Base-by-base conservation (phyloP, 2,113 vertebrate genomes). In the Dicerorhinus sumatrensis region DNA sequence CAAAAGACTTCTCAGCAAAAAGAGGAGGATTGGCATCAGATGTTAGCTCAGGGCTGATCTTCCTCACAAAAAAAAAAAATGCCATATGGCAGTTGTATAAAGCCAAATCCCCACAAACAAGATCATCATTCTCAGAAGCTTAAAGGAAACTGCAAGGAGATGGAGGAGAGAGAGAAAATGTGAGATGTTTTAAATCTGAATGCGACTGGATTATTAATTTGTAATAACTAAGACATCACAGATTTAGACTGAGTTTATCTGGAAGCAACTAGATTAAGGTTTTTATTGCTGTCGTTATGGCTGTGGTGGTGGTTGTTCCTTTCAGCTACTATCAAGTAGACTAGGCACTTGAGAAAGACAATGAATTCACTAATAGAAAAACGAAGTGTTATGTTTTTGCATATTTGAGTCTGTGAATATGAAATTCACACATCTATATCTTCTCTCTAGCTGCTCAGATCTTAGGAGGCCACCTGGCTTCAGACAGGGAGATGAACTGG, bases 91-190 rank as follows among this genome's bases (percentile, higher is more conserved):
- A 87, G n/a, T 17, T 81, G 33, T 72, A 39, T n/a, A 70, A 58
- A 77, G 7, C 39, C 14, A 77, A 72, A 58, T 56, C 29, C 73
- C n/a, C 51, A 76, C 16, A 18, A 89, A 54, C 21, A 48, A 39
- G 51, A 54, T 14, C 27, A 82, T 17, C 13, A 75, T 16, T 5
- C 25, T 92, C 25, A 51, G 72, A 88, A 70, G 63, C 11, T 75
- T 91, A 70, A 89, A 84, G 92, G 46, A 91, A 88, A 84, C 63
- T 73, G 5, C 39, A 84, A 93, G 70, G 62, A 90, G 51, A 80
- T 65, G 14, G 13, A 75, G 3, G 27, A 67, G 18, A 96, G 9
- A 79, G 17, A 83, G 62, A 90, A 82, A 94, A 42, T 18, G 5
- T 65, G 33, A 93, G 29, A 46, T 70, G 14, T 81, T 93, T 91